These are phyloP conservation scores for Perca flavescens DNA, from an alignment of 2,113 vertebrate genomes.

Conservation along the genomic window DNA sequence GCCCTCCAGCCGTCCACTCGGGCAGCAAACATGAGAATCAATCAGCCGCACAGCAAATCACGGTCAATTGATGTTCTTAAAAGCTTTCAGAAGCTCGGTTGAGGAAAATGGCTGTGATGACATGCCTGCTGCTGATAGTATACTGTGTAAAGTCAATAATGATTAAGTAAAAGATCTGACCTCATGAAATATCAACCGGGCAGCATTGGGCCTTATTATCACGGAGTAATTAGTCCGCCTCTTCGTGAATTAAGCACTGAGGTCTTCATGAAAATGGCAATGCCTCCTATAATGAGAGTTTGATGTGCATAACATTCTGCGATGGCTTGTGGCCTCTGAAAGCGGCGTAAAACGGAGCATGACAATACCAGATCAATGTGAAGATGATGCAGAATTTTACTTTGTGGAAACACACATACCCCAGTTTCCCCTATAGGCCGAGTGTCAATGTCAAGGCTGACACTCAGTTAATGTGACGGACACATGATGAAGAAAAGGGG, in stretches of 20 bases:
- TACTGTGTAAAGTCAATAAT: conserved; percentile 31
- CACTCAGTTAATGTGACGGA: conserved; percentile 47
- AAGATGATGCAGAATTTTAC: conserved; percentile 16
- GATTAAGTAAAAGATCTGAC: conserved; percentile 54
- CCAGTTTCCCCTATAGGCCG: conserved; percentile 6
- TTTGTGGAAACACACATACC: neutral
- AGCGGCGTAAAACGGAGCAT: neutral
- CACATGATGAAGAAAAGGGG: conserved; percentile 12
- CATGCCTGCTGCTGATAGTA: conserved; percentile 26
- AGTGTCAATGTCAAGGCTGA: conserved; percentile 37
- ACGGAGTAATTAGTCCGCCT: conserved; percentile 35
- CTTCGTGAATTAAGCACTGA: conserved; percentile 1
- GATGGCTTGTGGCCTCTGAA: neutral
- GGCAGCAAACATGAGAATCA: conserved; percentile 58
- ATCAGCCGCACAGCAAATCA: conserved; percentile 62
- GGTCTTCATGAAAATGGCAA: conserved; percentile 16
- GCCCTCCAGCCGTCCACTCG: conserved; percentile 10
- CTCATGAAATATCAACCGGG: conserved; percentile 44
- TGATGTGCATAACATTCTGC: neutral
- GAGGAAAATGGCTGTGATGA: conserved; percentile 46
- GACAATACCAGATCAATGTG: neutral
- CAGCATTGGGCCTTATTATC: conserved; percentile 11
- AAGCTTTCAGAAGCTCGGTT: conserved; percentile 51
- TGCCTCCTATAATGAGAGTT: neutral
- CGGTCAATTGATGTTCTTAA: conserved; percentile 59